Evolutionary conservation across 2,797 vertebrate genomes (phyloP), one percentile per base, ranked within the genome.

Genomic region (Periparus ater): DNA sequence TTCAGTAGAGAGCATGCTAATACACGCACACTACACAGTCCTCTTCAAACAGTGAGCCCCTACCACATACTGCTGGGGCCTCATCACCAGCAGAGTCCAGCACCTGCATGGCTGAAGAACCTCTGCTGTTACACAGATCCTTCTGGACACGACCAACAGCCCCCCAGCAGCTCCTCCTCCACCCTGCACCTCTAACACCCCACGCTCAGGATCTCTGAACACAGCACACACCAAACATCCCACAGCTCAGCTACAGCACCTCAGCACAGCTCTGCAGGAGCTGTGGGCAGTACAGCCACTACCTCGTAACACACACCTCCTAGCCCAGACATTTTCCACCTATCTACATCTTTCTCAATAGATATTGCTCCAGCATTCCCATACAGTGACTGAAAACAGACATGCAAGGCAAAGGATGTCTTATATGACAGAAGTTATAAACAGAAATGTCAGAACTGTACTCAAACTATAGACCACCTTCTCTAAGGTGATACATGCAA

Each of bases 31-130:
- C 14, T 50, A 48, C 26, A 54, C 34, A 57, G 47, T 11, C 5
- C 13, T 42, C 63, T 38, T n/a, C 34, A 74, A 19, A 29, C 36
- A 63, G 38, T 15, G 9, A 74, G 34, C 21, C 67, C 34, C 34
- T 15, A 50, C 4, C 30, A 51, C 4, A 1, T 0, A 62, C 3
- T 25, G 36, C 9, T 2, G 2, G 10, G 45, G 20, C 26, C 40
- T n/a, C 17, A 54, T 5, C 10, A 21, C 47, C 62, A 81, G 48
- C 30, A 15, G 26, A 9, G 29, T 9, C 36, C 60, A 55, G 53
- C 44, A 48, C 17, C 7, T 72, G 58, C 55, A 8, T 0, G 7
- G n/a, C 45, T 62, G 11, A 53, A n/a, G 4, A 51, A 4, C 20
- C 38, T 51, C 7, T 22, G 11, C 53, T 45, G 20, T 9, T 19